Percentiles rank a stretch among this genome's conserved stretches.
Evolutionary conservation across 2,113 vertebrate species (phyloP).

Genomic region (Nycticebus coucang): DNA sequence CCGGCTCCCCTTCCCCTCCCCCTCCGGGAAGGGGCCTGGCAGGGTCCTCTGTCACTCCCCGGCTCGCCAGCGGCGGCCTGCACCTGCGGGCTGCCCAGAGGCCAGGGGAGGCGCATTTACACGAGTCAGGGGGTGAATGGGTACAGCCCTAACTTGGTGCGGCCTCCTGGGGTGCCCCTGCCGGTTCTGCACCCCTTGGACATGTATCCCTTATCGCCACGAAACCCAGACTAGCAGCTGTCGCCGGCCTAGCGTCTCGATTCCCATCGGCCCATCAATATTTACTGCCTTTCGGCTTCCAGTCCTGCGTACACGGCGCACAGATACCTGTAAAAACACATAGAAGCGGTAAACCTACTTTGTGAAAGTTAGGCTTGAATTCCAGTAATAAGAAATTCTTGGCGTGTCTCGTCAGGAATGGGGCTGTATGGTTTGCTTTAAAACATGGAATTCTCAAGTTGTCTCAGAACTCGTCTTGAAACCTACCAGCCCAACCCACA

Average conservation of each 20-base stretch:
- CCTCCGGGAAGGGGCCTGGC: slow-evolving; percentile 18
- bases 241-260: not conserved
- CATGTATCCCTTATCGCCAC: not conserved
- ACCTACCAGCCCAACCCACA: not conserved
- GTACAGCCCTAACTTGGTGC: not conserved
- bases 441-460: not conserved
- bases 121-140: not conserved
- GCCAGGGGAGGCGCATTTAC: not conserved
- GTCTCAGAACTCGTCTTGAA: not conserved
- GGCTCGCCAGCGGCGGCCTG: not conserved
- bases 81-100: slow-evolving; percentile 47
- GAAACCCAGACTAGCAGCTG: not conserved
- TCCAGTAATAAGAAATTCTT: not conserved
- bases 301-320: not conserved
- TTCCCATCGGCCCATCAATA: slow-evolving; percentile 45
- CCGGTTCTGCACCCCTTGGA: not conserved
- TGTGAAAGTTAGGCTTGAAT: not conserved
- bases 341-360: not conserved
- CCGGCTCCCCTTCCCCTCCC: slow-evolving; percentile 35
- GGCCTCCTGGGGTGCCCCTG: not conserved
- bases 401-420: not conserved
- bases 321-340: not conserved
- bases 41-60: not conserved
- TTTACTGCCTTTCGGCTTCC: slow-evolving; percentile 39
- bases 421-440: not conserved